Base-by-base conservation (phyloP, 2,797 vertebrate genomes). In the Paguma larvata region DNA sequence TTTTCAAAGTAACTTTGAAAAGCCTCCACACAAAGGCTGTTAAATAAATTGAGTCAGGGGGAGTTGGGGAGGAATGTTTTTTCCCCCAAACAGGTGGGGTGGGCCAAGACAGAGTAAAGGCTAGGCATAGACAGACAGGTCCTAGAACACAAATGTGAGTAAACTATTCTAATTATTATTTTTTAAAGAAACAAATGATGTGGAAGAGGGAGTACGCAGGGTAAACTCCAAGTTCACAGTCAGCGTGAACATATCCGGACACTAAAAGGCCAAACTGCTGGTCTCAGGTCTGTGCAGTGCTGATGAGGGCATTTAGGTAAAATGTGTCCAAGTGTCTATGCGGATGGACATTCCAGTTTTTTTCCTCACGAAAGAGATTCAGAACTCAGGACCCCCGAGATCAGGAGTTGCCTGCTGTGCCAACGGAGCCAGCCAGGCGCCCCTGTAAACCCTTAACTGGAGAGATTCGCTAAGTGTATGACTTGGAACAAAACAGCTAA, bases 1-100 rank as follows among this genome's bases (percentile, higher is more conserved):
- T 48, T 96, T 94, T 96, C 38, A 63, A 72, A 86, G 63, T 83
- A 56, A 83, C 62, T 95, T 93, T 41, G 67, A 67, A 77, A 78
- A 78, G 53, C 44, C 12, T 34, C 5, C 12, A 56, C 27, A 91
- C 38, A 94, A 72, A 97, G 25, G 23, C 72, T 79, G 32, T 63
- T 89, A 56, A 85, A 38, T 51, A 67, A 46, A 65, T 53, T 72
- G 51, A 89, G 6, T 86, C 65, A 93, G 38, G 70, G 51, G 21
- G 53, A 89, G 38, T 25, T 79, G 70, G 56, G 75, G 25, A 90
- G 70, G 93, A 88, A 88, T 88, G 32, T 34, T 87, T 82, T 96
- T 21, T 59, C 56, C 19, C 56, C 56, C 23, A 59, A 59, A 59
- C 56, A 59, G 56, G 56, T 59, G 56, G 70, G 41, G 65, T 8